Evolutionary conservation across 2,888 invertebrate genomes (phyloP).

Genomic region (Tachina lurida): DNA sequence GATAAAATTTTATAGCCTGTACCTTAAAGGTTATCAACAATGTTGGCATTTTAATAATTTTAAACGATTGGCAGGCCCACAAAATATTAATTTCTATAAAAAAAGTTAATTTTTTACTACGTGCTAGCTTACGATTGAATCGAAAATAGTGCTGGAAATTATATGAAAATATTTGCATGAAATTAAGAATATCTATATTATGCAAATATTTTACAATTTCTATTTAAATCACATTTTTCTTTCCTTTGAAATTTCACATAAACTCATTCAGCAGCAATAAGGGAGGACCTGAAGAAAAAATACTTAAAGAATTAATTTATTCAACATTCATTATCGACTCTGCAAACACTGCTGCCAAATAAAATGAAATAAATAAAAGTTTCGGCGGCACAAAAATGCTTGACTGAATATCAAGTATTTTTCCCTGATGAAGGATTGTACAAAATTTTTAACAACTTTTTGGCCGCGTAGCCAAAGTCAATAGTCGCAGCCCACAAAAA

Average conservation of each 20-base stretch:
- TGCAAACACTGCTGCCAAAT: slow-evolving; percentile 1
- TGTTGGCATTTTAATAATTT: no score
- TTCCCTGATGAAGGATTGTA: slow-evolving; percentile 4
- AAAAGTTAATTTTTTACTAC: no score
- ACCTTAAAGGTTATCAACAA: no score
- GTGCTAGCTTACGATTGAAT: no score
- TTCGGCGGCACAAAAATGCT: slow-evolving; percentile 20
- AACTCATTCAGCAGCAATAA: slow-evolving; percentile 4
- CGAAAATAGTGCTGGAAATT: no score
- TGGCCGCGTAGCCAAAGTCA: slow-evolving; percentile 45
- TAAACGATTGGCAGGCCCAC: no score
- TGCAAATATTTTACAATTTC: no score
- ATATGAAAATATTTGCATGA: no score
- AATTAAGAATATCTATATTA: no score
- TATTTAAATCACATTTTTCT: no score
- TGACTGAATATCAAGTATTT: slow-evolving; percentile 41
- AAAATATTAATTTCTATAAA: no score
- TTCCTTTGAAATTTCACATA: slow-evolving; percentile 22
- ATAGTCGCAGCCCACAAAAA: slow-evolving; percentile 10
- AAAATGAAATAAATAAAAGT: slow-evolving; percentile 35
- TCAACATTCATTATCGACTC: slow-evolving; percentile 10
- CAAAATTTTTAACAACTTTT: slow-evolving; percentile 6
- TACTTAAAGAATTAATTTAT: slow-evolving; percentile 37
- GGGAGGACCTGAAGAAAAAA: slow-evolving; percentile 22
- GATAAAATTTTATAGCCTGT: no score